Percentiles rank a stretch among this genome's conserved stretches.
Conservation (phyloP, 1,140 invertebrate genomes). For the Drosophila rhopaloa region DNA sequence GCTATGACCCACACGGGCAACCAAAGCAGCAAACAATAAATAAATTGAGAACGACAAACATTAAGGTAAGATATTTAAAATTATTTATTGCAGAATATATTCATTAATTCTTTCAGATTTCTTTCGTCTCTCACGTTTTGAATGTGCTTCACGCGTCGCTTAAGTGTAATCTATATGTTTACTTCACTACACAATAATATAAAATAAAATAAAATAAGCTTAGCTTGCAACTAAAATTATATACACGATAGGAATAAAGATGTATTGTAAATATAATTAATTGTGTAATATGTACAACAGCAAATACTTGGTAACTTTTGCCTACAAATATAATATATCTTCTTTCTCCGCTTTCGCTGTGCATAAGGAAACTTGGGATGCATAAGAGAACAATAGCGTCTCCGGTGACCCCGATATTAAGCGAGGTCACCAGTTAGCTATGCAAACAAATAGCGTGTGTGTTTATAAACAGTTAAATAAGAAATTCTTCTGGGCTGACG, state of each 20-base stretch:
- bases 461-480: constrained; percentile 12
- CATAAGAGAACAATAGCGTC: constrained; percentile 20
- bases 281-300: constrained; percentile 58
- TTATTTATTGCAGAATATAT: constrained; percentile 53
- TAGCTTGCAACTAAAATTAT: constrained; percentile 67
- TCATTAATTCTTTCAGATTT: constrained; percentile 35
- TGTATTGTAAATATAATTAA: constrained; percentile 25
- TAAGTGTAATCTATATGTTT: constrained; percentile 57
- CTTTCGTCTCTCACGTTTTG: constrained; percentile 36
- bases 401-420: constrained; percentile 11
- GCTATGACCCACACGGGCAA: constrained; percentile 26
- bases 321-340: constrained; percentile 31
- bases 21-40: constrained; percentile 52
- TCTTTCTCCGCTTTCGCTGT: constrained; percentile 14
- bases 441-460: constrained; percentile 19
- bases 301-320: constrained; percentile 60
- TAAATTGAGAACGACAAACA: constrained; percentile 54
- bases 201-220: constrained; percentile 51
- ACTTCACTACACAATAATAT: constrained; percentile 25
- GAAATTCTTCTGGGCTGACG: constrained; percentile 29
- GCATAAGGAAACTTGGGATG: constrained; percentile 69
- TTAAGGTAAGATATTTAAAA: constrained; percentile 37
- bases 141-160: constrained; percentile 55
- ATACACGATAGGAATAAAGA: constrained; percentile 42
- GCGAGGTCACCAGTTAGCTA: constrained; percentile 18